Percentiles rank a stretch among this genome's conserved stretches.
Conservation (phyloP, 2,113 vertebrate genomes). For the Myotis lucifugus region DNA sequence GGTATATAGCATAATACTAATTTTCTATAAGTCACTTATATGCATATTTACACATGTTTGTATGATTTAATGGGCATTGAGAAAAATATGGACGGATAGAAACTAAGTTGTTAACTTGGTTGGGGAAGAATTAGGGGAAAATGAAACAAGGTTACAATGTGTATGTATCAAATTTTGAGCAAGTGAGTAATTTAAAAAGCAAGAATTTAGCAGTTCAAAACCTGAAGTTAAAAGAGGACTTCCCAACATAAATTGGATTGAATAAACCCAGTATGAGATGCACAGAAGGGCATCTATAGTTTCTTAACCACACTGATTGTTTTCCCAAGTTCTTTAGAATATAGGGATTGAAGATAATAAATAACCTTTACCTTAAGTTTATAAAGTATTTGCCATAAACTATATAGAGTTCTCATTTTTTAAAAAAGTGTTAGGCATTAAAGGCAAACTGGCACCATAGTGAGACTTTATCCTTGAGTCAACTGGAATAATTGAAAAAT, state of each 20-base stretch:
- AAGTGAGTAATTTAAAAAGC: conserved; percentile 16
- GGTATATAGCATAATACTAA: neutral
- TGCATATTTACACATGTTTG: neutral
- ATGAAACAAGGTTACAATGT: neutral
- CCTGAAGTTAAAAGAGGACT: neutral
- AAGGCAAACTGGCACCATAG: neutral
- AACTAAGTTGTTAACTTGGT: neutral
- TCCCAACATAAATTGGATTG: neutral
- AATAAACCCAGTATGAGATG: neutral
- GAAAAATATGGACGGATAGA: neutral
- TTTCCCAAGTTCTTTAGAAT: conserved; percentile 39
- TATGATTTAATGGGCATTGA: conserved; percentile 14
- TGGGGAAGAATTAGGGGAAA: neutral
- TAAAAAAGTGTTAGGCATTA: neutral
- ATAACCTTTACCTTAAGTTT: conserved; percentile 27
- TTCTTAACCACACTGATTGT: neutral
- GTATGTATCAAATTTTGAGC: neutral
- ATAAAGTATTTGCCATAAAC: conserved; percentile 13
- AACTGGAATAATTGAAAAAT: conserved; percentile 16
- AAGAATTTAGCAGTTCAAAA: conserved; percentile 12
- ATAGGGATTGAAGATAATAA: neutral
- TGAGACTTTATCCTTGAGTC: neutral
- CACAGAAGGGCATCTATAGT: neutral
- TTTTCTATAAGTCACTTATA: neutral
- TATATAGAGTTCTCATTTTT: neutral